phyloP scores from a whole-genome alignment of 1,140 invertebrate species.

The Telenomus remus region DNA sequence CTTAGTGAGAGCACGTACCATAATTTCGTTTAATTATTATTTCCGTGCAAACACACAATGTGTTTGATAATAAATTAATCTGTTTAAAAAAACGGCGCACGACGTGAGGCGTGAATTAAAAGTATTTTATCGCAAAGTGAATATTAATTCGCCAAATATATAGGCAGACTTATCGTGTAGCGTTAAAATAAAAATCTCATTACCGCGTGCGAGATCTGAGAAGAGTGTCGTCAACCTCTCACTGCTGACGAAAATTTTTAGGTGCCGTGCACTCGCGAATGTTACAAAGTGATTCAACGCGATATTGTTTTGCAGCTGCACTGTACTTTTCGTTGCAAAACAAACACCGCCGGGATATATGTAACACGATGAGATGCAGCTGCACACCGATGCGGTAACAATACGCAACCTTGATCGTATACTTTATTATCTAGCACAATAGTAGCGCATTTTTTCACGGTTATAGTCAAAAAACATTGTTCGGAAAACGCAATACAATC shows the following conservation, averaged over 20 bases:
- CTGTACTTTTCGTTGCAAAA: constrained; percentile 4
- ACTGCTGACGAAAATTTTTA: background rate
- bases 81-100: background rate
- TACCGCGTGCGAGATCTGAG: constrained; percentile 14
- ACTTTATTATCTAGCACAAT: constrained; percentile 10
- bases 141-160: constrained; percentile 15
- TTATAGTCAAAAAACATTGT: background rate
- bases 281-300: background rate
- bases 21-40: background rate
- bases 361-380: constrained; percentile 9
- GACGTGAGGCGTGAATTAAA: no score
- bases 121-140: constrained; percentile 8
- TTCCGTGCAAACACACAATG: constrained; percentile 1
- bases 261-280: constrained; percentile 16
- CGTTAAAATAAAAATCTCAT: constrained; percentile 27
- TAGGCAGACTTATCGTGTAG: constrained; percentile 22
- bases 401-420: constrained; percentile 13
- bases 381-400: constrained; percentile 5
- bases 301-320: background rate
- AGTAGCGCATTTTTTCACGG: constrained; percentile 21
- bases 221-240: background rate
- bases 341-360: constrained; percentile 9
- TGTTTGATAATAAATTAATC: background rate
- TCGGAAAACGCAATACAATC: no score
- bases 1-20: no score